These are phyloP conservation scores for Uloborus plumipes DNA, from an alignment of 2,888 invertebrate genomes.

Conservation along the genomic window DNA sequence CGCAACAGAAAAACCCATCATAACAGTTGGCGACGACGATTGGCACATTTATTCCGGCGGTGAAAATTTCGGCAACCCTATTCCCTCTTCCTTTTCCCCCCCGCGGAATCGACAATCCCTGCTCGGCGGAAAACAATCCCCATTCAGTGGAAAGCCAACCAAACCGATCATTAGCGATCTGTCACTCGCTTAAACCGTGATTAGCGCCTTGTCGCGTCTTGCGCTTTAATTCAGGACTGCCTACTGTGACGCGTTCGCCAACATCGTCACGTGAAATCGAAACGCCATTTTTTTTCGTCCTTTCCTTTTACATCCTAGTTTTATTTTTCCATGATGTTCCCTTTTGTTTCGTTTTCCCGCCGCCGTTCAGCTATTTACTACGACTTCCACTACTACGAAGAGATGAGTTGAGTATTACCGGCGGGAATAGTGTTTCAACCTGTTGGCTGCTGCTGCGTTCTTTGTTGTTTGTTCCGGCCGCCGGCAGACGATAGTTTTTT, in stretches of 20 bases:
- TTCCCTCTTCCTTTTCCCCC: constrained; percentile 17
- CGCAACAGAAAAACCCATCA: background rate
- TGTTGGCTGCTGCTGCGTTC: constrained; percentile 54
- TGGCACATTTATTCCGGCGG: constrained; percentile 31
- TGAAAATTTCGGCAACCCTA: constrained; percentile 42
- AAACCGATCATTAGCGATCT: constrained; percentile 60
- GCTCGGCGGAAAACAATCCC: constrained; percentile 58
- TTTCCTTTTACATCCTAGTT: constrained; percentile 1
- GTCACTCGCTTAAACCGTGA: constrained; percentile 50
- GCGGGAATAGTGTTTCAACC: constrained; percentile 60
- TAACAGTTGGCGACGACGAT: constrained; percentile 36
- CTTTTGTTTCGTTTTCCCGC: constrained; percentile 47
- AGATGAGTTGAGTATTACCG: constrained; percentile 60
- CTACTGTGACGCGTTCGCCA: constrained; percentile 42
- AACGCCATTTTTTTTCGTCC: constrained; percentile 40
- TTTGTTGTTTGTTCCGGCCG: constrained; percentile 56
- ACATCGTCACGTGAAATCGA: constrained; percentile 30
- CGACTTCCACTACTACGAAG: constrained; percentile 51
- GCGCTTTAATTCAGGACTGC: constrained; percentile 56
- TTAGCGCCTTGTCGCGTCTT: constrained; percentile 51
- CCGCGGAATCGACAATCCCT: constrained; percentile 57
- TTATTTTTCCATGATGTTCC: constrained; percentile 19
- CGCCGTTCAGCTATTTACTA: constrained; percentile 51
- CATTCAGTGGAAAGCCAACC: constrained; percentile 63
- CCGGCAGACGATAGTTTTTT: constrained; percentile 49